Base-by-base conservation (phyloP, 2,888 invertebrate species). In the Cataglyphis livida region DNA sequence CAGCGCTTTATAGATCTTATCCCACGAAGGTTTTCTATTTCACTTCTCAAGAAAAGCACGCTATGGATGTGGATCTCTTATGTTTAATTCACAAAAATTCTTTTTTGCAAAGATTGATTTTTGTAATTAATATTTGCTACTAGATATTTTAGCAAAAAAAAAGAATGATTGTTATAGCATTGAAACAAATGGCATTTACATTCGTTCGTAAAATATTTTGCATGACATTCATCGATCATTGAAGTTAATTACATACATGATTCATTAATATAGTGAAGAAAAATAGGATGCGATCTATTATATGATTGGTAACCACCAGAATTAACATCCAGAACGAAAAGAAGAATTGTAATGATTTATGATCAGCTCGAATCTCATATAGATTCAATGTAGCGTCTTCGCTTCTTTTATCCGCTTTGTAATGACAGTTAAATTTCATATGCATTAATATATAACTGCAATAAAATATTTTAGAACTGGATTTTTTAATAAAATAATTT, bases 161-260 rank as follows among this genome's bases (percentile, higher is more conserved):
- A 1, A 70, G 25, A 51, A 35, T 4, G 6, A 41, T 54, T 32
- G 0, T 70, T 35, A 12, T 18, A 38, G 18, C 12, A 12, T 18
- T 18, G 7, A 12, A 74, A 74, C 3, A 71, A 9, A 41, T 41
- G 12, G 21, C 7, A 28, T n/a, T 28, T 41, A 59, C 18, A 25
- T 41, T 12, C 25, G 15, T 15, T 28, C 6, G 6, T 61, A 61
- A 74, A 74, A 48, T 48, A 21, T 7, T 61, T 28, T 15, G 15
- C 18, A 15, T 12, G 59, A 32, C 12, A 54, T 9, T 64, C 64
- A 28, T 64, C 28, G 25, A 64, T 81, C 61, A 62, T 25, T 32
- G 21, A 38, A 15, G 66, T 74, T 74, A 65, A 82, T 68, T 73
- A 59, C 57, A 57, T 59, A 66, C 12, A 15, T 59, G 35, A 66